Evolutionary conservation across 2,797 vertebrate genomes (phyloP).

Genomic region (Eospalax fontanierii): DNA sequence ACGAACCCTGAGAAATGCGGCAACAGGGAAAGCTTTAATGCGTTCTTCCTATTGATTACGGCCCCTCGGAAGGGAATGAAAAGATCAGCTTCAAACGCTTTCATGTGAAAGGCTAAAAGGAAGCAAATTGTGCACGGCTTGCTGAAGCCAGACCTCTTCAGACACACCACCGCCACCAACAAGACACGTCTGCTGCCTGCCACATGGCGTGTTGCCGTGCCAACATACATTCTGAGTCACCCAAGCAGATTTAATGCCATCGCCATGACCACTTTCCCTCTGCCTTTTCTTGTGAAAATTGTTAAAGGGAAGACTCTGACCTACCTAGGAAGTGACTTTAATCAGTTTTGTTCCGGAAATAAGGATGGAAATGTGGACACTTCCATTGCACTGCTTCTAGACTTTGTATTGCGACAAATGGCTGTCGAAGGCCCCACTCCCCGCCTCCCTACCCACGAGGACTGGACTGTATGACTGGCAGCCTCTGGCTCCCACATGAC

Average conservation of each 20-base stretch:
- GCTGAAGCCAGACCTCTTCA: slow-evolving; percentile 86
- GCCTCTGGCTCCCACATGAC: slow-evolving; percentile 80
- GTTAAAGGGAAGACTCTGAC: slow-evolving; percentile 82
- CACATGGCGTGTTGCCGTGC: slow-evolving; percentile 88
- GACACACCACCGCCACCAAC: slow-evolving; percentile 82
- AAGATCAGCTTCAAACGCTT: slow-evolving; percentile 86
- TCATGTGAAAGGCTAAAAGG: slow-evolving; percentile 86
- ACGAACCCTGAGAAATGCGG: slow-evolving; percentile 76
- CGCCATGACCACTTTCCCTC: slow-evolving; percentile 76
- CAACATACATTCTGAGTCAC: slow-evolving; percentile 90
- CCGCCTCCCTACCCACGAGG: not conserved
- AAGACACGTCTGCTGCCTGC: slow-evolving; percentile 83
- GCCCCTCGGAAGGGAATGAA: slow-evolving; percentile 63
- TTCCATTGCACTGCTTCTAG: slow-evolving; percentile 74
- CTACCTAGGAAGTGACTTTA: slow-evolving; percentile 90
- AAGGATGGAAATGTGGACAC: slow-evolving; percentile 87
- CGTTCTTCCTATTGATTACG: slow-evolving; percentile 79
- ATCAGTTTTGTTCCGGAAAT: slow-evolving; percentile 90
- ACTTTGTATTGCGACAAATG: not conserved
- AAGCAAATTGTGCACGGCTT: slow-evolving; percentile 86
- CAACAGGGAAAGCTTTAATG: slow-evolving; percentile 74
- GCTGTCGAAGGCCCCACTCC: slow-evolving; percentile 52
- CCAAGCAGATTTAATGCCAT: slow-evolving; percentile 91
- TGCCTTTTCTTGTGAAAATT: slow-evolving; percentile 80
- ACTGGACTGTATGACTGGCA: slow-evolving; percentile 80